phyloP scores from a whole-genome alignment of 2,113 vertebrate species.

The Struthio camelus region DNA sequence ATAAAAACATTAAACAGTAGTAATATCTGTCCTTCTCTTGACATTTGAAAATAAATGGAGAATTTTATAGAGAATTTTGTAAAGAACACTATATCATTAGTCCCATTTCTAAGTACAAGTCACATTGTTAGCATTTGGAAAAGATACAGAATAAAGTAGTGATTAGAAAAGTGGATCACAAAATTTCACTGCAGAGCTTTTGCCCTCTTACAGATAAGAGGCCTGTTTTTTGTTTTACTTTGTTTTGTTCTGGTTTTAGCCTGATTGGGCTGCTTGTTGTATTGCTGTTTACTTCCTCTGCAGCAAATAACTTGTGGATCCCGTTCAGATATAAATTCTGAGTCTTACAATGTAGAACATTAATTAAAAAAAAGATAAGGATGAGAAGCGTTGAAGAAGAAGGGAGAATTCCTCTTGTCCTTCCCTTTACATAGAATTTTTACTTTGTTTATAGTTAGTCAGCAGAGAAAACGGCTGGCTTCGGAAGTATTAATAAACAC shows the following conservation, averaged over 20 bases:
- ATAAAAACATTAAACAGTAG: not conserved
- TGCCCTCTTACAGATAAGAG: not conserved
- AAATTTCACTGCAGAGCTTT: not conserved
- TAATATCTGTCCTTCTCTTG: not conserved
- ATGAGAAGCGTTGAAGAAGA: not conserved
- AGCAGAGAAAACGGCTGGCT: not conserved
- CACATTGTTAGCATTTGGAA: not conserved
- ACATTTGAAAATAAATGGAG: not conserved
- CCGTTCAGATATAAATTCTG: not conserved
- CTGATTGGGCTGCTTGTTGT: not conserved
- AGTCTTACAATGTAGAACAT: not conserved
- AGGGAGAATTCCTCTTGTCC: not conserved
- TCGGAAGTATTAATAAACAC: not conserved
- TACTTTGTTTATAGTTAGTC: not conserved
- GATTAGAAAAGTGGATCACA: not conserved
- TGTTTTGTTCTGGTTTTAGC: not conserved
- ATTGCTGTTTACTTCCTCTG: not conserved
- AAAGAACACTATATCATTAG: not conserved
- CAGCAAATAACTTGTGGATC: not conserved
- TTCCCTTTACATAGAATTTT: not conserved
- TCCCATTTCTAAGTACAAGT: not conserved
- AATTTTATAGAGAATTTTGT: not conserved
- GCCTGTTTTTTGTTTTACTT: slow-evolving; percentile 15
- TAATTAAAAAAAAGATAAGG: not conserved
- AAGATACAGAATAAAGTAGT: not conserved